Base-by-base conservation (phyloP, 1,140 invertebrate genomes). In the Agrypnia vestita region DNA sequence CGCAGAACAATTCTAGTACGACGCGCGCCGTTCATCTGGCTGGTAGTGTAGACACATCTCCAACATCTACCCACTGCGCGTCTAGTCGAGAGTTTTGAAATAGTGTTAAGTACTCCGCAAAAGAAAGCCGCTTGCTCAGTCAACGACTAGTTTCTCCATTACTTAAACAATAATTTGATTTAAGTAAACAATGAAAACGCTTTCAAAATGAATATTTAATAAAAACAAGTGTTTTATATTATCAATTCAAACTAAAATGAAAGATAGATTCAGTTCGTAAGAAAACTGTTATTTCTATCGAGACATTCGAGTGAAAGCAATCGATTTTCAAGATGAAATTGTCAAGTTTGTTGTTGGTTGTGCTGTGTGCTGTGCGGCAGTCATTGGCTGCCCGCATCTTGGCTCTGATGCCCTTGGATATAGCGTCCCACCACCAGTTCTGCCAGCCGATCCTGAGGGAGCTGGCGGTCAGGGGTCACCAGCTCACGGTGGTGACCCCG, bases 331-430 rank as follows among this genome's bases (percentile, higher is more conserved):
- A 53, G 13, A 73, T 73, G 71, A 51, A 73, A 73, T 11, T 55
- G 3, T 15, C 21, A 35, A 73, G 47, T 35, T 25, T 75, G 25
- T 59, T 75, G 3, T 46, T 75, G 73, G 12, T 61, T 75, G 73
- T 75, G 51, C 13, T 1, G 56, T 59, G 19, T 15, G 77, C 55
- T 25, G 25, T 56, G 56, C 11, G 21, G 59, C 35, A 53, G 25
- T 15, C 59, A 53, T 53, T 67, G 25, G 61, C 80, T 3, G 74
- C 73, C 3, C 59, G 74, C 15, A 82, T 82, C 15, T 74, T 82
- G 46, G 81, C 78, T 21, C 15, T 82, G 13, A n/a, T 82, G 13
- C 81, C 81, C 12, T 49, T 82, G 74, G 78, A 82, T 67, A 77
- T 82, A 12, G 11, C 56, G 13, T 80, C 81, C 9, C 81, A 82